phyloP scores from a whole-genome alignment of 2,113 vertebrate species.

The Odocoileus virginianus region DNA sequence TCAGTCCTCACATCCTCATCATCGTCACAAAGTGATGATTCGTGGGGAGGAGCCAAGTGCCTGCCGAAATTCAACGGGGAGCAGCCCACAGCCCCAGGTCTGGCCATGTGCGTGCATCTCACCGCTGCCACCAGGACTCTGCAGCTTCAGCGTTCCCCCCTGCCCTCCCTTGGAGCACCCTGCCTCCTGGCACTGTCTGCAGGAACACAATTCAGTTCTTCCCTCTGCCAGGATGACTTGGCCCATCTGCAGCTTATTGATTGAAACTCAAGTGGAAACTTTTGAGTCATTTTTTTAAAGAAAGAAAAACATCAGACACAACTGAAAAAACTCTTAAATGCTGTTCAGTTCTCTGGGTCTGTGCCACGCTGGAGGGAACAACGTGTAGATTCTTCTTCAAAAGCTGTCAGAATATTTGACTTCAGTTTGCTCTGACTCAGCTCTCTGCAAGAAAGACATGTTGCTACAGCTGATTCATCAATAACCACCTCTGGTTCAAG shows the following conservation, averaged over 20 bases:
- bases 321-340: background rate
- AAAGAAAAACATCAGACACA: conserved; percentile 55
- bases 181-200: background rate
- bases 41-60: background rate
- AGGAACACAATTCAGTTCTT: background rate
- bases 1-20: background rate
- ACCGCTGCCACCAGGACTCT: background rate
- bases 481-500: background rate
- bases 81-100: background rate
- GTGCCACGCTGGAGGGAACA: conserved; percentile 37
- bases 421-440: conserved; percentile 51
- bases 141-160: background rate
- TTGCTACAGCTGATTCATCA: background rate
- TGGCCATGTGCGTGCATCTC: background rate
- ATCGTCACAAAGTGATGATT: background rate
- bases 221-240: conserved; percentile 5
- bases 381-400: conserved; percentile 39
- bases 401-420: conserved; percentile 31
- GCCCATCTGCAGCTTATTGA: background rate
- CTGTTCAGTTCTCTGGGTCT: conserved; percentile 30
- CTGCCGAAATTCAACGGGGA: background rate
- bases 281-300: conserved; percentile 14
- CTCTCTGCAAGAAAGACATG: conserved; percentile 6
- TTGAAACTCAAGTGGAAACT: conserved; percentile 47
- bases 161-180: background rate